phyloP scores from a whole-genome alignment of 2,113 vertebrate genomes.

The Tragelaphus strepsiceros region DNA sequence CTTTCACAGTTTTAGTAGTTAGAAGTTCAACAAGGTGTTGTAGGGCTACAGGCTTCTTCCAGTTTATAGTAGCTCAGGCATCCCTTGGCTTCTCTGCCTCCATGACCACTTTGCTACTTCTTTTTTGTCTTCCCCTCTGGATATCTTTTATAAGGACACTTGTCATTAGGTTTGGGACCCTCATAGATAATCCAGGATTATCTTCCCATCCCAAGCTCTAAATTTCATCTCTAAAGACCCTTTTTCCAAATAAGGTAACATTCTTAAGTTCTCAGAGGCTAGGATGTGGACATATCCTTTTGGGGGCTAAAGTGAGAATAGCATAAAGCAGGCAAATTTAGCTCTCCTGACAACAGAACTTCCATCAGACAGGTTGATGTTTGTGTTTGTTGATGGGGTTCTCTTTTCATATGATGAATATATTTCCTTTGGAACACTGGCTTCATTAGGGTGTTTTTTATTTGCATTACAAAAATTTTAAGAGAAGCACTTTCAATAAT shows the following conservation, averaged over 20 bases:
- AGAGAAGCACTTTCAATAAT: neutral
- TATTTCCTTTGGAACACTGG: neutral
- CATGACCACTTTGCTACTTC: neutral
- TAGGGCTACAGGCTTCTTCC: neutral
- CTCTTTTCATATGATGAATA: neutral
- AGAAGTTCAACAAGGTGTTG: neutral
- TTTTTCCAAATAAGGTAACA: neutral
- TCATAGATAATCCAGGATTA: neutral
- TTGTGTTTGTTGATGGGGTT: neutral
- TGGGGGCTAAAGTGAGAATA: conserved; percentile 8
- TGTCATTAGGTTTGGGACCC: neutral
- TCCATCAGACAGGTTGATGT: neutral
- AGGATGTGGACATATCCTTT: neutral
- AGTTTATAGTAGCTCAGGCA: neutral
- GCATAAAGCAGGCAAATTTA: neutral
- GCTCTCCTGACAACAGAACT: neutral
- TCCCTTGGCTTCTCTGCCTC: neutral
- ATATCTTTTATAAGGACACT: neutral
- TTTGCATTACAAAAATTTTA: neutral
- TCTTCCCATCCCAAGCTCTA: neutral
- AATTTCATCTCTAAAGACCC: neutral
- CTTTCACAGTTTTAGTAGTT: neutral
- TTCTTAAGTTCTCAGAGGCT: neutral
- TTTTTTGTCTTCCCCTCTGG: neutral
- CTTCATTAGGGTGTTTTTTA: neutral